Conservation (phyloP, 2,113 vertebrate species). For the Mus pahari region DNA sequence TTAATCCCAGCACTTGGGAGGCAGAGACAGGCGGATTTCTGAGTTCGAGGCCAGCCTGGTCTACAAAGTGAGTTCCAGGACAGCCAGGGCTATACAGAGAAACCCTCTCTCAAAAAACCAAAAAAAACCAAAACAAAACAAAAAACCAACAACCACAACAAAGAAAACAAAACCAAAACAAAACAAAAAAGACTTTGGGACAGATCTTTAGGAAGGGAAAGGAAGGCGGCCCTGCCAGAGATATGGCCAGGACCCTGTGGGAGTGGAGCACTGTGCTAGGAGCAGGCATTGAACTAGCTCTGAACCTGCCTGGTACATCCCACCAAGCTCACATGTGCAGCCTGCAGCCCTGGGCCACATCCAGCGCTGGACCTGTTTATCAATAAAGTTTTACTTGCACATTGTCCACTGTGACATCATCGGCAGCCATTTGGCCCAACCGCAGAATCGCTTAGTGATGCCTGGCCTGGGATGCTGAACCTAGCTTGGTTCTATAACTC, state of each 20-base stretch:
- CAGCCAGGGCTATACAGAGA: too few relatives aligned
- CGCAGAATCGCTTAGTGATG: background rate
- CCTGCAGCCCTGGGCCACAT: background rate
- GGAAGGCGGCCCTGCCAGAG: background rate
- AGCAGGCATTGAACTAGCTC: background rate
- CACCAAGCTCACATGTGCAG: rapidly evolving
- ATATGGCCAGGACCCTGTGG: background rate
- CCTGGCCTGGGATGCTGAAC: background rate
- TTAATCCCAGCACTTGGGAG: too few relatives aligned
- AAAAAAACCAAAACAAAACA: too few relatives aligned
- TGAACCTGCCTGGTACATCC: background rate
- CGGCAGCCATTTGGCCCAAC: background rate
- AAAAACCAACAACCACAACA: too few relatives aligned
- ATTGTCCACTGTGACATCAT: background rate
- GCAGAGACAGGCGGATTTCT: too few relatives aligned
- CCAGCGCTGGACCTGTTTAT: background rate
- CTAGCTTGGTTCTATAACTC: background rate
- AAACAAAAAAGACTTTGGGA: background rate
- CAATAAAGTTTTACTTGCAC: conserved; percentile 35
- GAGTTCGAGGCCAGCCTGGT: too few relatives aligned
- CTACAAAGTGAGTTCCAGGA: too few relatives aligned
- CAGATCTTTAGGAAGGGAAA: background rate
- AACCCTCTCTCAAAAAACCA: too few relatives aligned
- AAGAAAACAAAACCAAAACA: too few relatives aligned
- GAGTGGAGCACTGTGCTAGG: background rate